Evolutionary conservation across 2,113 vertebrate species (phyloP).

Genomic region (Cryptotis parvus): DNA sequence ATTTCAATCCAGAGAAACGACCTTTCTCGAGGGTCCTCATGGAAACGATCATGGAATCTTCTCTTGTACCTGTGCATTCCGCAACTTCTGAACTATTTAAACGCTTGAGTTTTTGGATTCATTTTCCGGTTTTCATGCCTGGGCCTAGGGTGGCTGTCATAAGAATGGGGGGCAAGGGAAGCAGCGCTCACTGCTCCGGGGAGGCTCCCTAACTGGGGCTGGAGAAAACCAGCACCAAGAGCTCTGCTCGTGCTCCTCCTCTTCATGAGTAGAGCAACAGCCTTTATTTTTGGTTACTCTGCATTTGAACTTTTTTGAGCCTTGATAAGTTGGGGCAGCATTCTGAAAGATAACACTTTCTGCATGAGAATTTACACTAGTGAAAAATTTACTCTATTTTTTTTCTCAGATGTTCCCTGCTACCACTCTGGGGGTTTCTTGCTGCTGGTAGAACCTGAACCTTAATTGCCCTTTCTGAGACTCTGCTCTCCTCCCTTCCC

Average conservation of each 20-base stretch:
- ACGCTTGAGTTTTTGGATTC: conserved; percentile 33
- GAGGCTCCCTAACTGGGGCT: neutral
- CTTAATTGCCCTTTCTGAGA: neutral
- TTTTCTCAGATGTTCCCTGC: neutral
- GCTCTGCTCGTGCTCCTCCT: accelerated
- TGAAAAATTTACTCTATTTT: neutral
- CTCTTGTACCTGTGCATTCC: conserved; percentile 27
- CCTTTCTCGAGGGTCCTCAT: neutral
- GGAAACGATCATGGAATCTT: neutral
- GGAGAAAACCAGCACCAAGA: neutral
- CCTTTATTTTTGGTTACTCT: neutral
- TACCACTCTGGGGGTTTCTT: neutral
- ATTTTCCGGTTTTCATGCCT: conserved; percentile 21
- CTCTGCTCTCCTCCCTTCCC: neutral
- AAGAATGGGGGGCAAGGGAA: neutral
- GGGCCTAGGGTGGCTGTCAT: neutral
- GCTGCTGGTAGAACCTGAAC: neutral
- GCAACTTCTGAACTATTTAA: neutral
- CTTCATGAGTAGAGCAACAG: neutral
- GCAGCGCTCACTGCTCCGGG: neutral
- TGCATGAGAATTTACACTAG: neutral
- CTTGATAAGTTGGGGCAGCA: neutral
- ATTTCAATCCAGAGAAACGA: conserved; percentile 20
- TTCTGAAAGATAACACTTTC: neutral
- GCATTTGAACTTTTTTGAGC: neutral